A percentile compares a stretch with the other conserved stretches of the same genome.
Evolutionary conservation across 2,797 vertebrate genomes (phyloP).

Genomic region (Rhadinocentrus ornatus): DNA sequence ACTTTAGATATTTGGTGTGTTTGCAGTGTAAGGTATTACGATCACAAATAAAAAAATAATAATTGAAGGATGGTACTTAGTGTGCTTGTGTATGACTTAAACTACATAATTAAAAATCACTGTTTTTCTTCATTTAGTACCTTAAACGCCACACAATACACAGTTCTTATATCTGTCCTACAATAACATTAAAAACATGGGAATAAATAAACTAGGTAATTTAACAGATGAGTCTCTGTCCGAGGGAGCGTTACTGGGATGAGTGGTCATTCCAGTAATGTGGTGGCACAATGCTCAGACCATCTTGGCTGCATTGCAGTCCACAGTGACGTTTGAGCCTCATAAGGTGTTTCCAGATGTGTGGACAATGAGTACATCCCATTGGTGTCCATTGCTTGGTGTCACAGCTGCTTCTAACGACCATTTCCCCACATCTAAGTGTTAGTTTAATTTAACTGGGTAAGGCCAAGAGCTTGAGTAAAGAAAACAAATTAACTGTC

Average conservation of each 20-base stretch:
- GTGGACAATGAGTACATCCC: constrained; percentile 33
- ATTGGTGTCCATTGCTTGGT: constrained; percentile 35
- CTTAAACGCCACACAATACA: constrained; percentile 24
- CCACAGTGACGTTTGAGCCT: constrained; percentile 12
- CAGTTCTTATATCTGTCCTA: constrained; percentile 19
- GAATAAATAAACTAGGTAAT: constrained; percentile 11
- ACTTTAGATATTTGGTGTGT: constrained; percentile 7
- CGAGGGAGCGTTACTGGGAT: not conserved
- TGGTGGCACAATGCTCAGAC: not conserved
- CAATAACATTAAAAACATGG: constrained; percentile 31
- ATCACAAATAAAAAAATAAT: constrained; percentile 5
- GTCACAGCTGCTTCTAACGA: constrained; percentile 50
- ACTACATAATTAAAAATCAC: constrained; percentile 33
- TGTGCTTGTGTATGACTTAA: constrained; percentile 36
- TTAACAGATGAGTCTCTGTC: constrained; percentile 14
- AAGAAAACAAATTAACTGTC: constrained; percentile 41
- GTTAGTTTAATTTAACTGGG: constrained; percentile 32
- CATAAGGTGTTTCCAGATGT: constrained; percentile 21
- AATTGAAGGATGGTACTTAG: not conserved
- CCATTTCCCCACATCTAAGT: constrained; percentile 27
- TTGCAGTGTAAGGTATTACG: constrained; percentile 4
- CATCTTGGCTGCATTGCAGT: constrained; percentile 20
- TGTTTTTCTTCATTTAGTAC: not conserved
- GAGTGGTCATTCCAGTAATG: constrained; percentile 8
- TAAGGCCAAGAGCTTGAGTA: constrained; percentile 18